Base-by-base conservation (phyloP, 1,140 invertebrate species). In the Papilio machaon region DNA sequence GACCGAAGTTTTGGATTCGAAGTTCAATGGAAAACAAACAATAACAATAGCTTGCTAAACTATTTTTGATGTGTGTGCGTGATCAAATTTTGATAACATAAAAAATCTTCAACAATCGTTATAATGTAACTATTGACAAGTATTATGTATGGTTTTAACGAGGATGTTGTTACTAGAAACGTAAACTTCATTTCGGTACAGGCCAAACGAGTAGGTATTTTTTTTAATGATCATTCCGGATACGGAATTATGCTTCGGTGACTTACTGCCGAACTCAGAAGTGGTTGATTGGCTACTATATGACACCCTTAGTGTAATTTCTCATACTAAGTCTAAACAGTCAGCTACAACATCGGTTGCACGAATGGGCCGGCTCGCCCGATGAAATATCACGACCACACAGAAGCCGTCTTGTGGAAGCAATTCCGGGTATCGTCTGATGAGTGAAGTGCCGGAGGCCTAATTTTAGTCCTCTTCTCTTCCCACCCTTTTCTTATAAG, bases 111-210 rank as follows among this genome's bases (percentile, higher is more conserved):
- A 70, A 38, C 64, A 70, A 35, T 70, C 64, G 64, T 70, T 70
- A 15, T 13, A 70, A 70, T 70, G 23, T 70, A 35, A 35, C 30
- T 64, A 64, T 64, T 64, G 60, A 64, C 23, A 30, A 30, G 23
- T 54, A 54, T 54, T 67, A 67, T 17, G 64, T 35, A 35, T 70
- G 64, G 23, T 38, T 70, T 35, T 15, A 17, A 70, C 15, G 30
- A 70, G 64, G 64, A 70, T 70, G 64, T 70, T 70, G 64, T 70
- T 30, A 70, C 11, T 70, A 70, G 30, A 70, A 70, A 35, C 30
- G 30, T 35, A 70, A 70, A 70, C 64, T 70, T 35, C 3, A 35
- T 15, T 70, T 70, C 64, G 64, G 6, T 38, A 70, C 15, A 35
- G 10, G 23, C 64, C 64, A 15, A 70, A 23, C 7, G n/a, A 19